Evolutionary conservation across 2,888 invertebrate genomes (phyloP), one percentile per base, ranked within the genome.

Genomic region (Lasioglossum vierecki): DNA sequence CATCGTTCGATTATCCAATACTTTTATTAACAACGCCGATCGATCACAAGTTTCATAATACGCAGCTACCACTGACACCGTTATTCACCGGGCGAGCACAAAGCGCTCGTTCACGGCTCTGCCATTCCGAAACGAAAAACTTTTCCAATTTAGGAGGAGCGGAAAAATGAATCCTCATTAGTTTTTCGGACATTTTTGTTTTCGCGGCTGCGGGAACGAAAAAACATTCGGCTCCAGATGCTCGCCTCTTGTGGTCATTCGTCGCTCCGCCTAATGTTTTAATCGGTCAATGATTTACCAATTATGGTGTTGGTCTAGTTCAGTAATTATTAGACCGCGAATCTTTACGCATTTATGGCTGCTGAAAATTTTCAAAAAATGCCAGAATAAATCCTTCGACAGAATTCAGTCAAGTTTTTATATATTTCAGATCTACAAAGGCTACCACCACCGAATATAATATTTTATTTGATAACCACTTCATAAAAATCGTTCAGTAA

Each of bases 31-130:
- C 46, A 26, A n/a, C 41, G 74, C 26, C 74, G 63, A 83, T 83
- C 71, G 53, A 71, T 72, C 81, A 72, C n/a, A 66, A 80, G 72
- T 80, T 83, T 66, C 80, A 80, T 80, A 83, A 83, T 41, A 53
- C 53, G 41, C 13, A 63, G 44, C 53, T 41, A 46, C 72, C 49
- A 53, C 60, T 26, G 80, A 74, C 60, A 75, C 41, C 71, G 63
- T 76, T 76, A 80, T 80, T 76, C 75, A 80, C 75, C 26, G 41
- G 8, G 13, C 66, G 22, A 49, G 18, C 41, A 53, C 72, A 68
- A 80, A 76, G 79, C 60, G n/a, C 15, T 18, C 44, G 49, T 63
- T n/a, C 72, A n/a, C n/a, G 35, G 18, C 26, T 60, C 18, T 26
- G 46, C 15, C 22, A 73, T 66, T 66, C 39, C 26, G 63, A 46